These are phyloP conservation scores for Hirundichthys speculiger DNA, from an alignment of 2,113 vertebrate species.

Conservation along the genomic window DNA sequence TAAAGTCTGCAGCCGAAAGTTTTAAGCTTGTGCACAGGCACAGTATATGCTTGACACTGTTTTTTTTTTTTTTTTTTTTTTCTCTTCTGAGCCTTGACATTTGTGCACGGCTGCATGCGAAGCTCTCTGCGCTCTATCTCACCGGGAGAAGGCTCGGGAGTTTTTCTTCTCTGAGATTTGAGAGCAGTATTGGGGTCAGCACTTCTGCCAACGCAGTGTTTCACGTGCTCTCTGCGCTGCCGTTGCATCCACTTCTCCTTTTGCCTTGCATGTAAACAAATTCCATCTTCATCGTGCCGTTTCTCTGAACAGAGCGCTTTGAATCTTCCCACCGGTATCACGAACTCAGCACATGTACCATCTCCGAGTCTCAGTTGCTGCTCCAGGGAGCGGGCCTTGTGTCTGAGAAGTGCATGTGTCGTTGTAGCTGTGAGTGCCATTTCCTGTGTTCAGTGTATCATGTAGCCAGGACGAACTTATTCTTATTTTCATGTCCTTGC, in stretches of 20 bases:
- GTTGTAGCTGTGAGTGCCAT: conserved; percentile 5
- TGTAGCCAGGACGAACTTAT: background rate
- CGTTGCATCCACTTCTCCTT: conserved; percentile 57
- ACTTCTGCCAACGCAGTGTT: conserved; percentile 69
- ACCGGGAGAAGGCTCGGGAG: conserved; percentile 23
- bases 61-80: background rate
- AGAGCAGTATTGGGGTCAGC: conserved; percentile 67
- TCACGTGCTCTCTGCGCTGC: conserved; percentile 53
- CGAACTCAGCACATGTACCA: conserved; percentile 59
- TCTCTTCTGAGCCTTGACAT: conserved; percentile 22
- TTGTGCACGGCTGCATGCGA: conserved; percentile 33
- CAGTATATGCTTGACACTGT: conserved; percentile 15
- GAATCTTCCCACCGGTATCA: conserved; percentile 53
- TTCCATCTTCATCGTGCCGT: conserved; percentile 63
- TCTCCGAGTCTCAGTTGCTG: conserved; percentile 57
- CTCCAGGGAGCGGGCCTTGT: conserved; percentile 21
- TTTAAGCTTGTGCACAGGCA: conserved; percentile 4
- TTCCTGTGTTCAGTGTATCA: conserved; percentile 2
- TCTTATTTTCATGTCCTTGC: conserved; percentile 2
- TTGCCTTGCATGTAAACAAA: conserved; percentile 53
- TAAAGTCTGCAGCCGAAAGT: background rate
- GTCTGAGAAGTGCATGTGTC: conserved; percentile 5
- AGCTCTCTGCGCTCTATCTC: conserved; percentile 24
- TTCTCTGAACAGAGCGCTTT: conserved; percentile 68
- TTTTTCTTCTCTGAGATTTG: conserved; percentile 41